A percentile compares a stretch with the other conserved stretches of the same genome.
These are phyloP conservation scores for Eptesicus fuscus DNA, from an alignment of 2,113 vertebrate species.

Conservation along the genomic window DNA sequence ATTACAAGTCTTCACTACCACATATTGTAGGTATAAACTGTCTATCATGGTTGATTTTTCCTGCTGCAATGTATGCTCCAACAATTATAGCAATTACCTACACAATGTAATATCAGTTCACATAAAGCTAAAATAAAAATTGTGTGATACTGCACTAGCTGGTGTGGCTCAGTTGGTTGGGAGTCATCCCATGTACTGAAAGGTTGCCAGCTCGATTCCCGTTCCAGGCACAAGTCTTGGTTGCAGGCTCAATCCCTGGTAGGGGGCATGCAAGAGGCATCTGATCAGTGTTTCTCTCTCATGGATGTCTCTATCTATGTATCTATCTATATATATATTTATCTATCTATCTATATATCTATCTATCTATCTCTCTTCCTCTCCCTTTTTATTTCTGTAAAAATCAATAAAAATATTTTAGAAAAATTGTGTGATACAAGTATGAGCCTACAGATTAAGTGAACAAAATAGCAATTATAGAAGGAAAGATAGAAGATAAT, in stretches of 20 bases:
- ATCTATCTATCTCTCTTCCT: no score
- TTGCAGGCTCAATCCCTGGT: neutral
- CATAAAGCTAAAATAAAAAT: slow-evolving; percentile 23
- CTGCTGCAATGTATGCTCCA: neutral
- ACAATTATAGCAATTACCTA: neutral
- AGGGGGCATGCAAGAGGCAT: neutral
- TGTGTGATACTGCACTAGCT: neutral
- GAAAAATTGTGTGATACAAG: neutral
- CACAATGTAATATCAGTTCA: slow-evolving; percentile 24
- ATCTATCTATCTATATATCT: no score
- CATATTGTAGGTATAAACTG: neutral
- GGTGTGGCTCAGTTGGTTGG: neutral
- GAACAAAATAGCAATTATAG: neutral
- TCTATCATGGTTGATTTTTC: slow-evolving; percentile 4
- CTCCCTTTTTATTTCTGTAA: neutral
- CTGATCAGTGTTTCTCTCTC: neutral
- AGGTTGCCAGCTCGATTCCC: neutral
- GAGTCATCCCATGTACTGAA: neutral
- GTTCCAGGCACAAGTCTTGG: neutral
- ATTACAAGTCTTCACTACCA: neutral
- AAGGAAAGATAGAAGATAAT: neutral
- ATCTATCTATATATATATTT: no score
- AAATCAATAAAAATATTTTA: neutral
- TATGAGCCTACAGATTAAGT: neutral
- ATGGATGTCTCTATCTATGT: no score